Percentiles rank a stretch among this genome's conserved stretches.
Evolutionary conservation across 2,113 vertebrate species (phyloP).

Genomic region (Rhinopomastus cyanomelas): DNA sequence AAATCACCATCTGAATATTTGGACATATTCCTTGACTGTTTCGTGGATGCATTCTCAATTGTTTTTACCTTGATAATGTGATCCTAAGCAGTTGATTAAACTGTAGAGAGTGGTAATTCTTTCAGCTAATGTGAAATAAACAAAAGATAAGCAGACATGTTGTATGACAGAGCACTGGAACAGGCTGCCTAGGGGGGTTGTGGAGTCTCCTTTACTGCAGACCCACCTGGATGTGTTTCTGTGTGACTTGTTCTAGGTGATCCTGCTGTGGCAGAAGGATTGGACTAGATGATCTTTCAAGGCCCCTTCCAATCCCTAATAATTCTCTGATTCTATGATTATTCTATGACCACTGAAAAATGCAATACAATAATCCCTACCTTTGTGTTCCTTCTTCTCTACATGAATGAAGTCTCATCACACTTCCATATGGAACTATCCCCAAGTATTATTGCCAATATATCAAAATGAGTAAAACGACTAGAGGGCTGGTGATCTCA

Average conservation of each 20-base stretch:
- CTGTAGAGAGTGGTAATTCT: slow-evolving; percentile 21
- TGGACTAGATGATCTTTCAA: too few species aligned
- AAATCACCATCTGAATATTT: slow-evolving; percentile 28
- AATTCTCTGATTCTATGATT: too few species aligned
- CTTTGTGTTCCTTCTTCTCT: background rate
- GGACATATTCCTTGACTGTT: slow-evolving; percentile 36
- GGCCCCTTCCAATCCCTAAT: too few species aligned
- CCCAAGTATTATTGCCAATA: background rate
- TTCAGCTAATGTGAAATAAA: slow-evolving; percentile 42
- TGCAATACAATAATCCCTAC: slow-evolving; percentile 21
- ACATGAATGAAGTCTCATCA: background rate
- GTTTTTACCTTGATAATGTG: slow-evolving; percentile 45
- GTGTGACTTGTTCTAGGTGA: too few species aligned
- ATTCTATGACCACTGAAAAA: slow-evolving; percentile 10
- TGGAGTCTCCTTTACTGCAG: too few species aligned
- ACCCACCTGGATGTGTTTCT: too few species aligned
- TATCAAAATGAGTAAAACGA: background rate
- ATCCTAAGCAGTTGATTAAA: slow-evolving; percentile 57
- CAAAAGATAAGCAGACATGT: slow-evolving; percentile 22
- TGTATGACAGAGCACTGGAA: too few species aligned
- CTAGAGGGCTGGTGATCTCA: background rate
- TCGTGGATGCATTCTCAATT: slow-evolving; percentile 38
- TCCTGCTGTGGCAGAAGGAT: too few species aligned
- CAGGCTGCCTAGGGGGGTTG: too few species aligned
- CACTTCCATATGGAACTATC: background rate